phyloP scores from a whole-genome alignment of 2,113 vertebrate genomes.

The Pelusios castaneus region DNA sequence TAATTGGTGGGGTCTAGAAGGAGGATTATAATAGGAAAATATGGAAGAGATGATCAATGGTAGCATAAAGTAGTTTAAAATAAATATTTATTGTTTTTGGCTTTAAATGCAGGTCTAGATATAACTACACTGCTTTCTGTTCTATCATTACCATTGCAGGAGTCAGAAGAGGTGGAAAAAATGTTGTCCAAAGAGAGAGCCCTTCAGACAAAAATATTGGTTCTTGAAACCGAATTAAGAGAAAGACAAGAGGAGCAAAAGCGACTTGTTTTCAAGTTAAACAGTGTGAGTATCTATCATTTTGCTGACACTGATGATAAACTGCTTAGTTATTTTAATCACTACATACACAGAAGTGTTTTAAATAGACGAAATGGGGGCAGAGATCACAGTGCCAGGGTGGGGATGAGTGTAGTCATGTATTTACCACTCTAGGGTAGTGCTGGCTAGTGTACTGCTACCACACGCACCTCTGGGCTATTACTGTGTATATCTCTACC shows the following conservation, averaged over 20 bases:
- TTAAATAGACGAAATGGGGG: not conserved
- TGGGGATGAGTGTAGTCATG: too few relatives aligned
- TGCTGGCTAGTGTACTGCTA: too few relatives aligned
- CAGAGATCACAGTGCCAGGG: too few relatives aligned
- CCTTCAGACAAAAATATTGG: conserved; percentile 81
- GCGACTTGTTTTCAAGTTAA: conserved; percentile 70
- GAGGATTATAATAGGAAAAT: not conserved
- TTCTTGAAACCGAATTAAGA: conserved; percentile 84
- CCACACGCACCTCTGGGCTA: too few relatives aligned
- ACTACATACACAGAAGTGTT: not conserved
- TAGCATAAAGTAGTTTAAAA: not conserved
- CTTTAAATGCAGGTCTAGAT: not conserved
- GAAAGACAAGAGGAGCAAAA: conserved; percentile 80
- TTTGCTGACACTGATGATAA: not conserved
- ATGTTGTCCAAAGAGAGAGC: conserved; percentile 73
- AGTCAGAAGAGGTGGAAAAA: conserved; percentile 81
- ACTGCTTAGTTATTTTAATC: not conserved
- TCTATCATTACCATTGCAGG: conserved; percentile 73
- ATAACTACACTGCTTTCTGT: not conserved
- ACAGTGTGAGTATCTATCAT: conserved; percentile 67
- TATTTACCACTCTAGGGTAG: too few relatives aligned
- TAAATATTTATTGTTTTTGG: not conserved
- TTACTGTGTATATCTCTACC: too few relatives aligned
- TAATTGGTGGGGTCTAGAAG: not conserved
- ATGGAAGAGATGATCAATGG: not conserved